Conservation (phyloP, 2,888 invertebrate genomes). For the Pristionchus entomophagus region DNA sequence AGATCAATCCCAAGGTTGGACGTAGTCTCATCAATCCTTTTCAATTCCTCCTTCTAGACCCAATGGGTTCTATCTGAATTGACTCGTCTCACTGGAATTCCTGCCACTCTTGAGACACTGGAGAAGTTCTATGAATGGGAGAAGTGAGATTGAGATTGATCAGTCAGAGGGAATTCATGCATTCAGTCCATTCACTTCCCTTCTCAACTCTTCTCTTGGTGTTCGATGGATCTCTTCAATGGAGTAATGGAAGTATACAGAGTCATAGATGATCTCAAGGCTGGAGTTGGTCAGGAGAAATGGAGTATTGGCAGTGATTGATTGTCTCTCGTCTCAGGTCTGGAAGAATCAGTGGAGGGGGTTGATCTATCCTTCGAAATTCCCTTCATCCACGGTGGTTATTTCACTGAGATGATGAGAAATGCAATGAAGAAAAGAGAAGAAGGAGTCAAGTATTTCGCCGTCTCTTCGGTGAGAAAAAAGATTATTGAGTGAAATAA, state of each 20-base stretch:
- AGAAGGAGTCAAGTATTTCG: neutral
- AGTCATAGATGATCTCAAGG: slow-evolving; percentile 14
- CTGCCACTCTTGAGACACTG: neutral
- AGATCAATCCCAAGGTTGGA: slow-evolving; percentile 13
- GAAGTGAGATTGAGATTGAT: too few species aligned
- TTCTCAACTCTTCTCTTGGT: neutral
- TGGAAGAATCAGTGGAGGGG: neutral
- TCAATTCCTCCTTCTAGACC: neutral
- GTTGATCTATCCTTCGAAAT: slow-evolving; percentile 1
- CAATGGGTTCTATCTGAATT: neutral
- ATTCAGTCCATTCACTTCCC: slow-evolving; percentile 16
- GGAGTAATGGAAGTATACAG: neutral
- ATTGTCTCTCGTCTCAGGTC: neutral
- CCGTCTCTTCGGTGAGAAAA: neutral
- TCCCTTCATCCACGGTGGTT: neutral
- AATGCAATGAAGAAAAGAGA: neutral
- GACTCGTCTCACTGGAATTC: neutral
- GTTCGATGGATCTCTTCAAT: neutral
- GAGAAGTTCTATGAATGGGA: slow-evolving; percentile 7
- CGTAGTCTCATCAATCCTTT: neutral
- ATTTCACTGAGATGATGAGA: slow-evolving; percentile 29
- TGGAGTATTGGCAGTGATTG: too few species aligned
- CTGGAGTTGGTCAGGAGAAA: slow-evolving; percentile 18
- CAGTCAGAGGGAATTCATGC: too few species aligned
- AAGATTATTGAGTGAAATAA: neutral